Conservation (phyloP, 2,113 vertebrate species). For the Nibea coibor region DNA sequence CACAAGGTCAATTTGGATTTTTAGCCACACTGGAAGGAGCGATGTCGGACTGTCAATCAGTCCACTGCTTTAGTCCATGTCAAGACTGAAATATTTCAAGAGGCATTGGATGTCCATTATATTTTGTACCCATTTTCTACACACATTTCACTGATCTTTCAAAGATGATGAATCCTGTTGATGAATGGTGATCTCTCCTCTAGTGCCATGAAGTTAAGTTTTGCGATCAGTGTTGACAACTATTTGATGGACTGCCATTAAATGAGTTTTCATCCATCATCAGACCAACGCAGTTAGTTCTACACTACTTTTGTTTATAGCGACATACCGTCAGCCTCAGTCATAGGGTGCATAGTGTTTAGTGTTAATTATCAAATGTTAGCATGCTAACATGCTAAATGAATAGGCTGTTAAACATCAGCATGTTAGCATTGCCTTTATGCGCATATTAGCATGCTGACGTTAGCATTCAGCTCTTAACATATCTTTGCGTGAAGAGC, state of each 20-base stretch:
- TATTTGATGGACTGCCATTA: too few species aligned
- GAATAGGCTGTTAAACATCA: neutral
- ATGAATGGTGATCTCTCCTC: neutral
- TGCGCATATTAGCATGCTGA: neutral
- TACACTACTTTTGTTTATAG: too few species aligned
- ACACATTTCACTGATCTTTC: neutral
- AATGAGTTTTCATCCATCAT: neutral
- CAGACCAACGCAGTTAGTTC: too few species aligned
- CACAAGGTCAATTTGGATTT: neutral
- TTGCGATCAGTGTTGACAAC: neutral
- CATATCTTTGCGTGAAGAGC: neutral
- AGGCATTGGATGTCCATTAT: neutral
- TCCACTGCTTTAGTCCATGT: neutral
- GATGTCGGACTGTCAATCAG: too few species aligned
- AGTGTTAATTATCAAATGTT: too few species aligned
- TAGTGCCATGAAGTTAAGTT: neutral
- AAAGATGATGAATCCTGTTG: neutral
- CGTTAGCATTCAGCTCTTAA: neutral
- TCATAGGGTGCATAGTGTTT: neutral
- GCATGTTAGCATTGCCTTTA: neutral
- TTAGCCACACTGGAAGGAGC: neutral
- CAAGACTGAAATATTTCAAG: neutral
- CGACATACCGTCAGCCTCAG: neutral
- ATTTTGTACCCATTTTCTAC: neutral
- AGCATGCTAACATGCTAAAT: neutral